Base-by-base conservation (phyloP, 2,888 invertebrate genomes). In the Sericinus montela region DNA sequence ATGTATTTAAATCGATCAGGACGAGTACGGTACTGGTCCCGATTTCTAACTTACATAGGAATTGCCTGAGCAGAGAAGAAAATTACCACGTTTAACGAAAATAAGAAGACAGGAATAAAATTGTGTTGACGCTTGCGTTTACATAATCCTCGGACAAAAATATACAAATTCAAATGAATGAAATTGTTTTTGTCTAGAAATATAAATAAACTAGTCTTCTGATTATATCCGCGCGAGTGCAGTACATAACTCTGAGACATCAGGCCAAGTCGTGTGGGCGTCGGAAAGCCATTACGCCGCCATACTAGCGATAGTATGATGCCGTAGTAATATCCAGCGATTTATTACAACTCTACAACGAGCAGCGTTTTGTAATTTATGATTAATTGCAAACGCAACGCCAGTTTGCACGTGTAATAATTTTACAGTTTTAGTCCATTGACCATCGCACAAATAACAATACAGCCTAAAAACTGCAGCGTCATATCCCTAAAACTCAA, bases 361-460 rank as follows among this genome's bases (percentile, higher is more conserved):
- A 15, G 36, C 40, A 48, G 42, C 34, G 41, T 39, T 43, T 32
- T n/a, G 44, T 50, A 44, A 55, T 48, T 48, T 50, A 44, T 37
- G 45, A 45, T 37, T 32, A 40, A 42, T 51, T 39, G 36, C 40
- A 39, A 47, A 37, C 38, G 32, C 25, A 5, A 28, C 34, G 28
- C 7, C n/a, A 11, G n/a, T 10, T 34, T 42, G 41, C 50, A 57
- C 52, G 40, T 45, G 40, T 35, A 48, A 30, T 37, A 40, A 44
- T 44, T 15, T 38, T 39, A 40, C 40, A 7, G 30, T 41, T 40
- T 36, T 37, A 38, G 52, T 51, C 42, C 40, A 53, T 53, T 50
- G 50, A 54, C 44, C 48, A 37, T 37, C 52, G 43, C 37, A 47
- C 39, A 53, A n/a, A n/a, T n/a, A 54, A 56, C 46, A 43, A 42